phyloP scores from a whole-genome alignment of 2,888 invertebrate species.

The Ferrisia virgata region DNA sequence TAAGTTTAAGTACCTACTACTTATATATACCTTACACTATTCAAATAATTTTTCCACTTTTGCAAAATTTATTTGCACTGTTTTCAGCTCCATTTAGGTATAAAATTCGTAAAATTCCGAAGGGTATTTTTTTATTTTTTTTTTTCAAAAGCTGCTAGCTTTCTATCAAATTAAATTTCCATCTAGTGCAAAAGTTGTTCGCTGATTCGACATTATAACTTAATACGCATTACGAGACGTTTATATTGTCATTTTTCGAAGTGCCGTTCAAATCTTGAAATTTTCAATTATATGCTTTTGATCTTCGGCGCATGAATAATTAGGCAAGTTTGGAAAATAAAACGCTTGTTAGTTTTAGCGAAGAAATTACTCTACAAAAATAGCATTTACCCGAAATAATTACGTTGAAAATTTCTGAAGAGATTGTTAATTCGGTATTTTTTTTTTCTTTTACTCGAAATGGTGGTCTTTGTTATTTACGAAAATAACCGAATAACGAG shows the following conservation, averaged over 20 bases:
- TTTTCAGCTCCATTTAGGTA: too few species aligned
- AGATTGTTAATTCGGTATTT: neutral
- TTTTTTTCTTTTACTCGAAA: neutral
- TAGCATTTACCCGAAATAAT: neutral
- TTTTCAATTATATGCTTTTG: neutral
- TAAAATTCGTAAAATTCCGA: too few species aligned
- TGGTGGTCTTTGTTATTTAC: neutral
- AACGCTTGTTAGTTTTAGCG: neutral
- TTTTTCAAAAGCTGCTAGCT: neutral
- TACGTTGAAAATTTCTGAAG: neutral
- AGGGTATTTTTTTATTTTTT: too few species aligned
- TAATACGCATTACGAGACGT: neutral
- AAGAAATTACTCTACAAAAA: neutral
- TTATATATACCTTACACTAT: too few species aligned
- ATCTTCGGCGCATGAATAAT: neutral
- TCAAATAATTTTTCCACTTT: neutral
- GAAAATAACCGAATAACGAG: neutral
- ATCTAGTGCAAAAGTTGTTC: neutral
- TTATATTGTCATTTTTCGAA: neutral
- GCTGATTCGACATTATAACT: neutral
- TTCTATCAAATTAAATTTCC: neutral
- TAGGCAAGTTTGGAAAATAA: neutral
- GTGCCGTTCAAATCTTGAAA: neutral
- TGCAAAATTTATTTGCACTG: neutral
- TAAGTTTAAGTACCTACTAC: too few species aligned